Evolutionary conservation across 2,888 invertebrate genomes (phyloP).

Genomic region (Agapostemon virescens): DNA sequence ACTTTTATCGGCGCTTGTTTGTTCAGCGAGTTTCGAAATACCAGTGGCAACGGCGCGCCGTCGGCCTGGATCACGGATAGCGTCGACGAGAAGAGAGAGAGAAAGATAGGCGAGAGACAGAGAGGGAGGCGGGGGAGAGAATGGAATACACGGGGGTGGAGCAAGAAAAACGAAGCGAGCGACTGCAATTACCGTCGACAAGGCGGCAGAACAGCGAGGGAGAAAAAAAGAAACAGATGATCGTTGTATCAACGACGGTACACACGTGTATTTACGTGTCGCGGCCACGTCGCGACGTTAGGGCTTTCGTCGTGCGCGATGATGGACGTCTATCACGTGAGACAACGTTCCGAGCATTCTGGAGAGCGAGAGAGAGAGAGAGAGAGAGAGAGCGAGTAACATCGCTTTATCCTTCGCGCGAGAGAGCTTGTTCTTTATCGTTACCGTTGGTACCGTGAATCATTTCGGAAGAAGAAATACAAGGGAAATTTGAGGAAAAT

Average conservation of each 20-base stretch:
- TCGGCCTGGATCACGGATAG: constrained; percentile 61
- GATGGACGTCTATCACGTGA: constrained; percentile 71
- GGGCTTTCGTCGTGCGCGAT: constrained; percentile 65
- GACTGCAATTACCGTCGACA: constrained; percentile 65
- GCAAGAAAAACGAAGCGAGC: constrained; percentile 50
- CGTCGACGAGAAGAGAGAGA: constrained; percentile 14
- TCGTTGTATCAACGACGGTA: constrained; percentile 61
- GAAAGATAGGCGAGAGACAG: not conserved
- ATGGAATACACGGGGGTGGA: constrained; percentile 9
- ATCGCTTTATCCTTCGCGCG: not conserved
- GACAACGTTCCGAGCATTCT: constrained; percentile 60
- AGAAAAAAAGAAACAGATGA: constrained; percentile 49
- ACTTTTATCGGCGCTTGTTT: constrained; percentile 80
- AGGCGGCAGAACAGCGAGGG: constrained; percentile 7
- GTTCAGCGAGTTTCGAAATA: constrained; percentile 75
- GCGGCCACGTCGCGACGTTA: constrained; percentile 39
- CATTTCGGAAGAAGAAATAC: constrained; percentile 8
- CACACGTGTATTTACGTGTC: constrained; percentile 65
- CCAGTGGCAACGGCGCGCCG: constrained; percentile 68
- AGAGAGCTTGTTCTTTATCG: not conserved
- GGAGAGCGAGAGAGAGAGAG: not conserved
- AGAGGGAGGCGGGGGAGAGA: not conserved
- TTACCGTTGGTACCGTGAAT: not conserved
- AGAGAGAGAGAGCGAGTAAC: not conserved
- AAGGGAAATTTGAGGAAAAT: not conserved